A percentile compares a stretch with the other conserved stretches of the same genome.
Evolutionary conservation across 2,888 invertebrate species (phyloP).

Genomic region (Tipula confusa): DNA sequence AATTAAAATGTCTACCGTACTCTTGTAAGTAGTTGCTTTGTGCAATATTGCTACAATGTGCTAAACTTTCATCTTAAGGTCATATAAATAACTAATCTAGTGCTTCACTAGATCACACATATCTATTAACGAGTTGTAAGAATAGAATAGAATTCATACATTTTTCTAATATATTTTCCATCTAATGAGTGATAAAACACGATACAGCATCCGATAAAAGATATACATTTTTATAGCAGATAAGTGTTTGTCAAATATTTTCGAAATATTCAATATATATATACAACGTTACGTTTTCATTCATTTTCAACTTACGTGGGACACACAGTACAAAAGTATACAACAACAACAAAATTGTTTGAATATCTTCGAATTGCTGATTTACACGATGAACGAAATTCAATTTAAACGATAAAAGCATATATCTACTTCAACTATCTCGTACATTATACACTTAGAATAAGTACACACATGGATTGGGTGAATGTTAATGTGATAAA

Average conservation of each 20-base stretch:
- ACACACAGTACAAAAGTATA: not conserved
- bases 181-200: not conserved
- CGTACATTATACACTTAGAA: no score
- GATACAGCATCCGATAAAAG: not conserved
- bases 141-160: not conserved
- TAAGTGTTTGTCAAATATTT: not conserved
- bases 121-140: not conserved
- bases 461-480: not conserved
- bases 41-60: not conserved
- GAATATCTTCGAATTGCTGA: not conserved
- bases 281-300: not conserved
- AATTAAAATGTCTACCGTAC: no score
- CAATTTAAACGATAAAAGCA: not conserved
- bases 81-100: conserved; percentile 12
- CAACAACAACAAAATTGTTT: not conserved
- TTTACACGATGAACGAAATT: not conserved
- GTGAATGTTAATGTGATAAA: not conserved
- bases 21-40: no score
- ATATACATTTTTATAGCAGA: not conserved
- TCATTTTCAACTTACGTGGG: not conserved
- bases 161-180: not conserved
- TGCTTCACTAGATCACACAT: not conserved
- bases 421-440: not conserved
- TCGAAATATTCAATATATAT: not conserved
- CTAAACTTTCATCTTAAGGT: not conserved